A percentile compares a stretch with the other conserved stretches of the same genome.
These are phyloP conservation scores for Leptura quadrifasciata DNA, from an alignment of 2,888 invertebrate species.

Conservation along the genomic window DNA sequence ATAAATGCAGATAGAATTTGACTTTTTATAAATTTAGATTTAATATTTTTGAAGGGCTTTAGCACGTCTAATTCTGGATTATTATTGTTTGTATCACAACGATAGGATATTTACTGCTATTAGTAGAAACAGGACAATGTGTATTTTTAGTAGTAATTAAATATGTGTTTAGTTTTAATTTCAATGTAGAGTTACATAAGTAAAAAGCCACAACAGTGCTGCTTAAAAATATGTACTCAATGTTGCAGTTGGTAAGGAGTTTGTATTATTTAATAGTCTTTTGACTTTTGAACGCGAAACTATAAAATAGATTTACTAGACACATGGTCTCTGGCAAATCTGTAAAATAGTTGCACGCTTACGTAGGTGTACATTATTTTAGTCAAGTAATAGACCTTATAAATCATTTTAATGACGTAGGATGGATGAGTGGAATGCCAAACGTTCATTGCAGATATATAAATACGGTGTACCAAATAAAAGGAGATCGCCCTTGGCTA, in stretches of 20 bases:
- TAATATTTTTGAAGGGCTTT: too few relatives aligned
- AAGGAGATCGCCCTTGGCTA: slow-evolving; percentile 6
- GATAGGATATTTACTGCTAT: too few relatives aligned
- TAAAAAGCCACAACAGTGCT: too few relatives aligned
- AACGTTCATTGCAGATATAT: slow-evolving; percentile 26
- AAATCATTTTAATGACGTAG: slow-evolving; percentile 22
- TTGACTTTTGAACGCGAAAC: background rate
- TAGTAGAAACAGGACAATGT: too few relatives aligned
- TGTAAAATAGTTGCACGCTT: background rate
- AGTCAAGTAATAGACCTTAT: slow-evolving; percentile 18
- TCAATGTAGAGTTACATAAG: too few relatives aligned
- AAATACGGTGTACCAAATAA: slow-evolving; percentile 26
- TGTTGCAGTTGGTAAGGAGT: background rate
- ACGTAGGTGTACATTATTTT: slow-evolving; percentile 21
- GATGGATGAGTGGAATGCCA: slow-evolving; percentile 2
- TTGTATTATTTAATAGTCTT: slow-evolving; percentile 5
- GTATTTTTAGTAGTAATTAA: too few relatives aligned
- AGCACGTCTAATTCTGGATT: too few relatives aligned
- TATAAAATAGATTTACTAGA: slow-evolving; percentile 13
- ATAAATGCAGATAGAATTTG: too few relatives aligned
- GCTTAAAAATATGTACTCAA: too few relatives aligned
- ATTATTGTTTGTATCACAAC: too few relatives aligned
- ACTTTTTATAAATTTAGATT: too few relatives aligned
- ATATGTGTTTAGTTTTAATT: too few relatives aligned
- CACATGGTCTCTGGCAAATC: slow-evolving; percentile 4